A percentile compares a stretch with the other conserved stretches of the same genome.
phyloP scores from a whole-genome alignment of 1,140 invertebrate species.

The Drosophila pandora region DNA sequence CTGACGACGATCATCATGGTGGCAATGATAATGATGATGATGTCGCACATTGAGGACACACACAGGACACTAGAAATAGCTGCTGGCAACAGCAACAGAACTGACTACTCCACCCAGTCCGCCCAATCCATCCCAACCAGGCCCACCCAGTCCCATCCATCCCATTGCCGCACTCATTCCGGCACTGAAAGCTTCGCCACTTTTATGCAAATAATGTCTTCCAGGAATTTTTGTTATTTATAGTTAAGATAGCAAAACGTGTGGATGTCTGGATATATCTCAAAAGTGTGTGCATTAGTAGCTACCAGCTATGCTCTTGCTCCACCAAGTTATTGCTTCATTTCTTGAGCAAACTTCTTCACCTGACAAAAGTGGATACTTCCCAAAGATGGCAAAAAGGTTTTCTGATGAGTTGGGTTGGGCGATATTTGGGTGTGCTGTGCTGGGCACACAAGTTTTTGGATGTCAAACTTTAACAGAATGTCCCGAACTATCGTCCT shows the following conservation, averaged over 20 bases:
- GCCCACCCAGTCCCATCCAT: neutral
- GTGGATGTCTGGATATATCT: slow-evolving; percentile 73
- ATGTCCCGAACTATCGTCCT: slow-evolving; percentile 11
- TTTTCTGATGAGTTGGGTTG: slow-evolving; percentile 28
- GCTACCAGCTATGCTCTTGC: slow-evolving; percentile 4
- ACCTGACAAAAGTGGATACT: slow-evolving; percentile 48
- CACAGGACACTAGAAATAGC: slow-evolving; percentile 63
- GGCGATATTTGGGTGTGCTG: neutral
- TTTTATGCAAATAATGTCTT: slow-evolving; percentile 83
- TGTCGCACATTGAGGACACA: slow-evolving; percentile 52
- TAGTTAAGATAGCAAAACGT: slow-evolving; percentile 80
- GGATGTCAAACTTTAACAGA: slow-evolving; percentile 39
- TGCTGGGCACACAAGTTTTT: slow-evolving; percentile 5
- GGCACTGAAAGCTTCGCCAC: slow-evolving; percentile 63
- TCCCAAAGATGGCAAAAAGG: slow-evolving; percentile 37
- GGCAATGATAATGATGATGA: slow-evolving; percentile 26
- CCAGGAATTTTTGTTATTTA: slow-evolving; percentile 81
- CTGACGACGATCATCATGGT: slow-evolving; percentile 70
- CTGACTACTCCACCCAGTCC: neutral
- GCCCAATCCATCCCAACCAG: neutral
- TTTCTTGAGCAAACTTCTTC: slow-evolving; percentile 63
- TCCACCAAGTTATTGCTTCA: slow-evolving; percentile 75
- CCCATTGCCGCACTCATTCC: slow-evolving; percentile 9
- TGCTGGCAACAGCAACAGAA: slow-evolving; percentile 37
- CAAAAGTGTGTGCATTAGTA: slow-evolving; percentile 68